Evolutionary conservation across 2,113 vertebrate genomes (phyloP).

Genomic region (Panurus biarmicus): DNA sequence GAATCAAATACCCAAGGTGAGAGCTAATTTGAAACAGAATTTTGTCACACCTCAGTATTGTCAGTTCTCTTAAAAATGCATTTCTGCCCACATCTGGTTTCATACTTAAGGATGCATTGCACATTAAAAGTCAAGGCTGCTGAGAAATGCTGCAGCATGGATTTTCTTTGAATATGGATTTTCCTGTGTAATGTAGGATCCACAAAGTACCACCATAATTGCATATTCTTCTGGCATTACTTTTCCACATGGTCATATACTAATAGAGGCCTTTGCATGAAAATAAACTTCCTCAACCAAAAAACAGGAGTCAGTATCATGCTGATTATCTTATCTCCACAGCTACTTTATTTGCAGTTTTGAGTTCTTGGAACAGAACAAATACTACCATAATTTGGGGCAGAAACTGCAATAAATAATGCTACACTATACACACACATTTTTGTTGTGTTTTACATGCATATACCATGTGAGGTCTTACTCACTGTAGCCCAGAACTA

Average conservation of each 20-base stretch:
- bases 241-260: background rate
- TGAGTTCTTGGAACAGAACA: background rate
- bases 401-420: background rate
- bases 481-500: background rate
- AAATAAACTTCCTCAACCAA: background rate
- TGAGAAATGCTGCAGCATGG: background rate
- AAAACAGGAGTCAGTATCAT: background rate
- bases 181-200: background rate
- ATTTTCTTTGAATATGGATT: background rate
- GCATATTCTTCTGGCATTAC: background rate
- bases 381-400: background rate
- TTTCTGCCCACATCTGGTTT: background rate
- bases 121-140: background rate
- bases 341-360: background rate
- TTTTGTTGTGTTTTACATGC: background rate
- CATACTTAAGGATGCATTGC: background rate
- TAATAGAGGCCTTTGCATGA: background rate
- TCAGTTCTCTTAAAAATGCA: background rate
- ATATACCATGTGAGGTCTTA: background rate
- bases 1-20: background rate
- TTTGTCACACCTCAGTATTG: background rate
- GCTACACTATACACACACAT: background rate
- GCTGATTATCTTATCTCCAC: background rate
- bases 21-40: background rate
- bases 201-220: background rate